Base-by-base conservation (phyloP, 1,140 invertebrate genomes). In the Bombus pyrosoma region DNA sequence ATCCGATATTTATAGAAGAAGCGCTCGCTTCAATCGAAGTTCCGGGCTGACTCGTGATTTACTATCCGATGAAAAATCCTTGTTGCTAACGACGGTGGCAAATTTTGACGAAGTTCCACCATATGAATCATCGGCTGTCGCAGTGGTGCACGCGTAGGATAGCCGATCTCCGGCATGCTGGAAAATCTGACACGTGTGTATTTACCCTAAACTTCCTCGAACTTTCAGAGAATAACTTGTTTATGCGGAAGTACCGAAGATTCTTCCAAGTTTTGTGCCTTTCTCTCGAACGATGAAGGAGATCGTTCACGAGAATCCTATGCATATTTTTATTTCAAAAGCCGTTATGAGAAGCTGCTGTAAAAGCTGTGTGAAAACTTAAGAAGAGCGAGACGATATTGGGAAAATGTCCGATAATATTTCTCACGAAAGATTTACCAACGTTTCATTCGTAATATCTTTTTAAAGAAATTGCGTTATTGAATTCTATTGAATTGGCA, bases 1-100 rank as follows among this genome's bases (percentile, higher is more conserved):
- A 53, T 53, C 47, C 41, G n/a, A 41, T 83, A 64, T 83, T 76
- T 64, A 79, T 81, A 81, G 79, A 72, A 81, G 68, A 59, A 39
- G 37, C 34, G 13, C 79, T 13, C 28, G 47, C 47, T 28, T 57
- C 68, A 34, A 81, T 81, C 62, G 41, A 68, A 68, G 59, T 68
- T 79, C 39, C 77, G 41, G 32, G 12, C 28, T 10, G 0, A 59
- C 37, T 68, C n/a, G n/a, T 79, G 62, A 79, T 68, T 79, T 79
- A 79, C 6, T 9, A 32, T 68, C 25, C n/a, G 77, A 68, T 47
- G 77, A 68, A 47, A 79, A 68, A 62, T 83, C 39, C 76, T 32
- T 28, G 12, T 34, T 75, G 32, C 43, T 59, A 69, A 15, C 15
- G 28, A 32, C 18, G 32, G 0, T 47, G 25, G n/a, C 13, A 68